phyloP scores from a whole-genome alignment of 2,888 invertebrate genomes.

The Blomia tropicalis region DNA sequence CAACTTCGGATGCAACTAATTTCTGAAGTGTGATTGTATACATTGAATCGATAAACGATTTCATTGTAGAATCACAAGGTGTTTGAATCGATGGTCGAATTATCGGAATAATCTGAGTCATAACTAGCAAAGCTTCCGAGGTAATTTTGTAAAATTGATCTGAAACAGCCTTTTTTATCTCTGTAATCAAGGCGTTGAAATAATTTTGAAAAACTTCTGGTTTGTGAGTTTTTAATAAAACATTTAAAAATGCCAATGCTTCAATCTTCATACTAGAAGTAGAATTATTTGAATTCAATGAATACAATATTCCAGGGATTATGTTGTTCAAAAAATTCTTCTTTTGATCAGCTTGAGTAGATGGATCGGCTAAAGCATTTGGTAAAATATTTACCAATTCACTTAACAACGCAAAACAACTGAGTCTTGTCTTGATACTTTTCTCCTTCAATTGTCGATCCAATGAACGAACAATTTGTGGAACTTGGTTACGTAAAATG shows the following conservation, averaged over 20 bases:
- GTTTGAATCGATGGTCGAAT: conserved; percentile 60
- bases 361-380: conserved; percentile 66
- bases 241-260: conserved; percentile 75
- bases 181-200: conserved; percentile 56
- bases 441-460: conserved; percentile 68
- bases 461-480: conserved; percentile 66
- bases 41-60: conserved; percentile 52
- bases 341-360: conserved; percentile 58
- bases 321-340: conserved; percentile 48
- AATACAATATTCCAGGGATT: conserved; percentile 26
- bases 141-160: conserved; percentile 98
- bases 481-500: conserved; percentile 45
- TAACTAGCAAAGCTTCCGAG: conserved; percentile 78
- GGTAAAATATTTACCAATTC: conserved; percentile 77
- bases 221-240: conserved; percentile 59
- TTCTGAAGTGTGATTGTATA: conserved; percentile 70
- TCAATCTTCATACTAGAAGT: conserved; percentile 97
- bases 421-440: conserved; percentile 72
- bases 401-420: conserved; percentile 73
- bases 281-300: conserved; percentile 65
- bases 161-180: conserved; percentile 70
- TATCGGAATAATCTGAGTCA: conserved; percentile 84
- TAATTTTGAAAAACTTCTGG: conserved; percentile 63
- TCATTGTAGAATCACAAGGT: conserved; percentile 49
- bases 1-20: conserved; percentile 83